Percentiles rank a stretch among this genome's conserved stretches.
Evolutionary conservation across 2,113 vertebrate genomes (phyloP).

Genomic region (Capreolus pygargus): DNA sequence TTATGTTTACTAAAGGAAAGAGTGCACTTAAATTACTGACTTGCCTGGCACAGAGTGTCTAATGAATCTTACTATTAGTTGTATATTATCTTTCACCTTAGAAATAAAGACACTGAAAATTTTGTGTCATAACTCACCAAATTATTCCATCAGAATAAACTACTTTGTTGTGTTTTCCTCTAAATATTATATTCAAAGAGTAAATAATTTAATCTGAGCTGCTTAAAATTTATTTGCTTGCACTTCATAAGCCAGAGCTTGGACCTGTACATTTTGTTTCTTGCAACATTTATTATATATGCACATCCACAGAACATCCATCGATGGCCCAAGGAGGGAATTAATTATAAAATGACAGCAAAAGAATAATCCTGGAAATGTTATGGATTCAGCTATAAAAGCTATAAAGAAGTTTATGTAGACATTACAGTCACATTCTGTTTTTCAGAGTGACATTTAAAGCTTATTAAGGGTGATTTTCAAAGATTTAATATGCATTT

Average conservation of each 20-base stretch:
- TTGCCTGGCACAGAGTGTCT: neutral
- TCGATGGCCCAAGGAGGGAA: neutral
- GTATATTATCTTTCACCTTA: neutral
- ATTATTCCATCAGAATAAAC: neutral
- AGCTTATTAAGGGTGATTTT: neutral
- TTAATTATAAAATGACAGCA: constrained; percentile 15
- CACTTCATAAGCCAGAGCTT: neutral
- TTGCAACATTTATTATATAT: neutral
- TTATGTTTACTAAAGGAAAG: neutral
- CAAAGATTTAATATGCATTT: neutral
- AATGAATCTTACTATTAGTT: neutral
- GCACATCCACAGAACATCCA: neutral
- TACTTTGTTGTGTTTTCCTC: neutral
- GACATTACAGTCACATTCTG: neutral
- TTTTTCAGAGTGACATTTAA: constrained; percentile 11
- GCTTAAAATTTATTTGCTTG: constrained; percentile 12
- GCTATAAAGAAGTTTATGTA: neutral
- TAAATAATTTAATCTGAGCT: neutral
- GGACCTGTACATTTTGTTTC: neutral
- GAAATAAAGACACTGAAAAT: neutral
- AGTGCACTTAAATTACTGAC: neutral
- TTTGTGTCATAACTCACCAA: neutral
- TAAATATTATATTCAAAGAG: neutral
- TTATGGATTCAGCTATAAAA: neutral
- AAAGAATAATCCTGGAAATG: neutral